Conservation (phyloP, 2,797 vertebrate genomes). For the Sebastes oblongus region DNA sequence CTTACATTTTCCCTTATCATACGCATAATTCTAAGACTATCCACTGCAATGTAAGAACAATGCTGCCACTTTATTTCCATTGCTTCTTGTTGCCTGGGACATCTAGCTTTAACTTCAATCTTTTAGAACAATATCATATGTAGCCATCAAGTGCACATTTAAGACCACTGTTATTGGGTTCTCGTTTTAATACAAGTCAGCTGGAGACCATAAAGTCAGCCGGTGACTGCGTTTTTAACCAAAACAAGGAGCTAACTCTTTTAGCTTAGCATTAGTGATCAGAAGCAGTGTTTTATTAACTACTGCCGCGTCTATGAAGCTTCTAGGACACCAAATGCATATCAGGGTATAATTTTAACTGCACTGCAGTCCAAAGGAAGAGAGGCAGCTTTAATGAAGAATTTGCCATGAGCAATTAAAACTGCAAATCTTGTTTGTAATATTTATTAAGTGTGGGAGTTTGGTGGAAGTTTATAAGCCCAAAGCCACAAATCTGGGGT, state of each 20-base stretch:
- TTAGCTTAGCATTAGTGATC: background rate
- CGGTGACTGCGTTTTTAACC: background rate
- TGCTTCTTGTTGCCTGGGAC: background rate
- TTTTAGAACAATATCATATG: background rate
- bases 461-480: background rate
- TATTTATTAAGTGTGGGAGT: slow-evolving; percentile 40
- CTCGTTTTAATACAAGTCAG: background rate
- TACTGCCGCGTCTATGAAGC: background rate
- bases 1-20: background rate
- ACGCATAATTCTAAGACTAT: background rate
- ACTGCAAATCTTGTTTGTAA: slow-evolving; percentile 30
- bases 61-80: background rate
- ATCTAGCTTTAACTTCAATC: background rate
- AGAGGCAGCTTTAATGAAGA: background rate
- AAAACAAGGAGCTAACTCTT: background rate
- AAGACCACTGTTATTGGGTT: background rate
- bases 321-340: background rate
- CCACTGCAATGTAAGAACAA: background rate
- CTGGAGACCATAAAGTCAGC: background rate
- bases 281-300: background rate
- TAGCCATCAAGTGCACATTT: background rate
- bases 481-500: slow-evolving; percentile 2
- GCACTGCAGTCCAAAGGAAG: background rate
- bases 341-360: slow-evolving; percentile 19
- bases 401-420: slow-evolving; percentile 24